Conservation (phyloP, 64 coral and sea anemone genomes). For the Montipora cactus region DNA sequence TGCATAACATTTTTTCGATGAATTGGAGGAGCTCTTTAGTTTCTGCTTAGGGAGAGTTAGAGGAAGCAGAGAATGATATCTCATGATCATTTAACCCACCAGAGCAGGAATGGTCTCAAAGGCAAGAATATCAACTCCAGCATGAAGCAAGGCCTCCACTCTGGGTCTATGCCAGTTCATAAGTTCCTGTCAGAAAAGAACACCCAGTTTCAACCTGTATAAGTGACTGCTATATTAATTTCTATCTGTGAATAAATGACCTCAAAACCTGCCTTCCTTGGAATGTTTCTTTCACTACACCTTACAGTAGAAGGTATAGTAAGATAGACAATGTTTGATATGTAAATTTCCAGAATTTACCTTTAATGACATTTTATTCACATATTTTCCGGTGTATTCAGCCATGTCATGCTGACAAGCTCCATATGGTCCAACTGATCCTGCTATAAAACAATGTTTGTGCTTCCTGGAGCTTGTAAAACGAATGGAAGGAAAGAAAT, state of each 20-base stretch:
- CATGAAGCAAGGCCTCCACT: constrained; percentile 71
- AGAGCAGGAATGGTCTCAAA: constrained; percentile 94
- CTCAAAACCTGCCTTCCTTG: too few species aligned
- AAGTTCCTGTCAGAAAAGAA: constrained; percentile 61
- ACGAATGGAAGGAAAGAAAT: too few species aligned
- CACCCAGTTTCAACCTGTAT: not conserved
- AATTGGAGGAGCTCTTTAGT: not conserved
- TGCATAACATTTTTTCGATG: too few species aligned
- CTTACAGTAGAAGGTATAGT: too few species aligned
- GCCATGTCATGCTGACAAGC: constrained; percentile 81
- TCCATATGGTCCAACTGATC: constrained; percentile 93
- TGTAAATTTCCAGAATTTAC: not conserved
- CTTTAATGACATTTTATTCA: constrained; percentile 80
- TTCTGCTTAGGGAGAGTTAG: not conserved
- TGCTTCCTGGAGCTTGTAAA: not conserved
- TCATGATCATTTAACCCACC: constrained; percentile 36
- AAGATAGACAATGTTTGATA: too few species aligned
- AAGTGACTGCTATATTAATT: not conserved
- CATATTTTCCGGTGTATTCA: constrained; percentile 92
- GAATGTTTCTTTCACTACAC: too few species aligned
- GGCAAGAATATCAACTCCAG: constrained; percentile 89
- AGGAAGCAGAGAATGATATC: too few species aligned
- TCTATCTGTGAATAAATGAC: not conserved
- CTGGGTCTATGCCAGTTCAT: constrained; percentile 82
- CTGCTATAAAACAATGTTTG: constrained; percentile 62